Evolutionary conservation across 2,113 vertebrate genomes (phyloP).

Genomic region (Boulengeromyrus knoepffleri): DNA sequence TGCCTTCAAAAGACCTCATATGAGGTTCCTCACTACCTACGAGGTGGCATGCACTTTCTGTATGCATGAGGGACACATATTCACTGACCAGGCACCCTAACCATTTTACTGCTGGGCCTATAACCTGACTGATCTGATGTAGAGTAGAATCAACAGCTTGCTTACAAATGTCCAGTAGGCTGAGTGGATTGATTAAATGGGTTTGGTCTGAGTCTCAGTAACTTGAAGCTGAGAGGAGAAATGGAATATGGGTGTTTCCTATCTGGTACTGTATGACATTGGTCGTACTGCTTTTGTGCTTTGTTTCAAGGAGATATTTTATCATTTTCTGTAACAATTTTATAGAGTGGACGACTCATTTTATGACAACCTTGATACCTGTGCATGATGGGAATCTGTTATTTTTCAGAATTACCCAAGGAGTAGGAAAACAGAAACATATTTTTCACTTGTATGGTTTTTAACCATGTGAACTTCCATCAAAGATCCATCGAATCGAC

Average conservation of each 20-base stretch:
- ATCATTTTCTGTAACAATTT: neutral
- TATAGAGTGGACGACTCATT: neutral
- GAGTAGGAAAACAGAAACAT: neutral
- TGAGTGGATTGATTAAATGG: neutral
- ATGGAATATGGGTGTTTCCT: neutral
- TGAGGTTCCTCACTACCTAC: neutral
- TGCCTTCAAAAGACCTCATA: neutral
- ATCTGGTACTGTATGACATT: neutral
- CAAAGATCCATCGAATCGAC: constrained; percentile 43
- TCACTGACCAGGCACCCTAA: neutral
- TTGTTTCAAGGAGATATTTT: neutral
- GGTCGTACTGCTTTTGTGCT: neutral
- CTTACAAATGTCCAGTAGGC: neutral
- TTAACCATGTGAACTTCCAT: neutral
- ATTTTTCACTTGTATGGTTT: neutral
- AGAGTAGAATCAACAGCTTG: neutral
- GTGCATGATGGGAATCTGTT: constrained; percentile 1
- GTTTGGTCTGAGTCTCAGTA: neutral
- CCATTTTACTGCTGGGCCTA: neutral
- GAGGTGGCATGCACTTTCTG: neutral
- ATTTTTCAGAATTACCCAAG: constrained; percentile 1
- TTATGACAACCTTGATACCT: neutral
- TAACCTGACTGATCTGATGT: neutral
- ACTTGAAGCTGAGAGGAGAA: neutral
- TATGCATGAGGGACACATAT: neutral